These are phyloP conservation scores for Sinocyclocheilus grahami DNA, from an alignment of 2,113 vertebrate species.

Conservation along the genomic window DNA sequence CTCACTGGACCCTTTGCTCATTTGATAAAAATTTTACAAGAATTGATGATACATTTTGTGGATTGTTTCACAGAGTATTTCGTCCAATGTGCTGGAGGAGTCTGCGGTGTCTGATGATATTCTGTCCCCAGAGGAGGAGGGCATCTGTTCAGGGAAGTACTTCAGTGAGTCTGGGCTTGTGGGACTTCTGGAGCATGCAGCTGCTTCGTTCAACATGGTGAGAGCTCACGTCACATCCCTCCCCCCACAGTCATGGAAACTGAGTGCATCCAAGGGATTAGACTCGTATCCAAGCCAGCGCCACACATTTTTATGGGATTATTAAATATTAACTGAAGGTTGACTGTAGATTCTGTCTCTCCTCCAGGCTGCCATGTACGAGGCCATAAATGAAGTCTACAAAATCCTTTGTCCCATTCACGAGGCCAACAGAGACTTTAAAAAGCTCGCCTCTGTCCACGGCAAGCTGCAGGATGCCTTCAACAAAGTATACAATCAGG, in stretches of 20 bases:
- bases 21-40: not conserved
- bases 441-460: constrained; percentile 84
- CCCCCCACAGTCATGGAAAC: not conserved
- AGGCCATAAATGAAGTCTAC: constrained; percentile 91
- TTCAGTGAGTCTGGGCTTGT: constrained; percentile 89
- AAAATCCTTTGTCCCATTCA: constrained; percentile 90
- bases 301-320: not conserved
- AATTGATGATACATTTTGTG: not conserved
- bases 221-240: constrained; percentile 51
- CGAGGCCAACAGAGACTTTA: constrained; percentile 89
- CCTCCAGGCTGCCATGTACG: constrained; percentile 85
- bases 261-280: not conserved
- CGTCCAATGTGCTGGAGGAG: constrained; percentile 89
- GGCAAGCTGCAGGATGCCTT: constrained; percentile 91
- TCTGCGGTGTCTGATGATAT: constrained; percentile 90
- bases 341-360: constrained; percentile 13
- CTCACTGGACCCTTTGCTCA: not conserved
- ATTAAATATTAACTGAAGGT: not conserved
- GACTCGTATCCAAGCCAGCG: not conserved
- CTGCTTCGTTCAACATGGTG: constrained; percentile 87
- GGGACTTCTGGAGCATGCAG: constrained; percentile 87
- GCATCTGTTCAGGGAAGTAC: constrained; percentile 90
- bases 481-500: constrained; percentile 90
- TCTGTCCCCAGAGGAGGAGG: constrained; percentile 89
- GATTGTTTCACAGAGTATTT: constrained; percentile 78